These are phyloP conservation scores for Natator depressus DNA, from an alignment of 2,113 vertebrate genomes.

Conservation along the genomic window DNA sequence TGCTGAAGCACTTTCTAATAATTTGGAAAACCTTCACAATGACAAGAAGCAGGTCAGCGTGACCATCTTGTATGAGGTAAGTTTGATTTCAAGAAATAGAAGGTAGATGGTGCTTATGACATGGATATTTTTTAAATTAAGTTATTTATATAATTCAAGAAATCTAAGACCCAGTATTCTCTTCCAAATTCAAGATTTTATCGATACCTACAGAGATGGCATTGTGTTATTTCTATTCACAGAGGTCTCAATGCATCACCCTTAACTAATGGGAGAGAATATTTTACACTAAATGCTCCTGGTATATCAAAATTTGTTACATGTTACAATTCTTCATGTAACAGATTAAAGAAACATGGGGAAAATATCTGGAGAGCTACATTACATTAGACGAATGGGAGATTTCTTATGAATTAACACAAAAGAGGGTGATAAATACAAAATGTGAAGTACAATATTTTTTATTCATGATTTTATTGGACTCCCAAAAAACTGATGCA, in stretches of 20 bases:
- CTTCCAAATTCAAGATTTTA: slow-evolving; percentile 5
- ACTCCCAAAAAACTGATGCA: background rate
- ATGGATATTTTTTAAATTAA: background rate
- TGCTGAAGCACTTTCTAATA: background rate
- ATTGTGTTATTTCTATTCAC: background rate
- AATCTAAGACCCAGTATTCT: slow-evolving; percentile 8
- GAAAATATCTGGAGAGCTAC: rapidly evolving
- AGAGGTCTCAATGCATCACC: background rate
- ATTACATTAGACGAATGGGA: background rate
- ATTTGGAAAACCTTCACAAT: slow-evolving; percentile 5
- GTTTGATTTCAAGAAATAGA: background rate
- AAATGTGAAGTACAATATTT: background rate
- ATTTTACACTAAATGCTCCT: background rate
- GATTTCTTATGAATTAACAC: background rate
- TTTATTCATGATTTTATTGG: background rate
- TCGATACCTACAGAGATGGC: background rate
- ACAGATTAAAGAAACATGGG: background rate
- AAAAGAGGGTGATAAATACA: background rate
- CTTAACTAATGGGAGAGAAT: slow-evolving; percentile 5
- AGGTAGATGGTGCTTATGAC: background rate
- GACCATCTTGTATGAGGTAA: background rate
- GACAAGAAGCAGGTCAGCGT: background rate
- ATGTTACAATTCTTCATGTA: background rate
- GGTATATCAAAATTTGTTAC: background rate
- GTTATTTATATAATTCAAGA: background rate